Evolutionary conservation across 1,140 invertebrate species (phyloP).

Genomic region (Caenorhabditis latens): DNA sequence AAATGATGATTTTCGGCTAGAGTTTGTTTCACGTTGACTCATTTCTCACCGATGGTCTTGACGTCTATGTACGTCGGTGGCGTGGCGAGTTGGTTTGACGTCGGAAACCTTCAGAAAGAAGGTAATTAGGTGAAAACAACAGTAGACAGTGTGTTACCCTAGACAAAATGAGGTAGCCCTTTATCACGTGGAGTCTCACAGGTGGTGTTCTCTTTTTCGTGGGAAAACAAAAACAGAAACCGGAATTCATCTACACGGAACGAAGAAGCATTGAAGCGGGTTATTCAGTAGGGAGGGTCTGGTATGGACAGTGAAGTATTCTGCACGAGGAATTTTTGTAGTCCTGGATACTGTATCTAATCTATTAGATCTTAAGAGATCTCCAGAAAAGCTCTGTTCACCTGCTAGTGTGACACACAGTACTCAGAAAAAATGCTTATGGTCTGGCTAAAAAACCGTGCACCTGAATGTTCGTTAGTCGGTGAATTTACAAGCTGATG

Average conservation of each 20-base stretch:
- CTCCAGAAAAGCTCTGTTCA: too few relatives aligned
- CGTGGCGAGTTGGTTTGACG: constrained; percentile 1
- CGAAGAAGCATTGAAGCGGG: neutral
- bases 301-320: neutral
- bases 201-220: constrained; percentile 5
- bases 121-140: constrained; percentile 36
- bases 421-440: too few relatives aligned
- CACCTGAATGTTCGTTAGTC: too few relatives aligned
- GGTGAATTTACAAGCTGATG: too few relatives aligned
- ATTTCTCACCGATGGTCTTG: constrained; percentile 2
- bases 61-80: constrained; percentile 13
- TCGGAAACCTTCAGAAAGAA: neutral
- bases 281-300: neutral
- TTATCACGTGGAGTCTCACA: neutral
- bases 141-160: neutral
- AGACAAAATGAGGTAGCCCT: neutral
- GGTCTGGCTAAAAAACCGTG: too few relatives aligned
- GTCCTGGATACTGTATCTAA: too few relatives aligned
- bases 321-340: too few relatives aligned
- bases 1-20: neutral
- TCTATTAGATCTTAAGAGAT: too few relatives aligned
- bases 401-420: too few relatives aligned
- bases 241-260: neutral
- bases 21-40: constrained; percentile 20
- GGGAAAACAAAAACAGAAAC: neutral